phyloP scores from a whole-genome alignment of 2,888 invertebrate species.

The Nycteola revayana region DNA sequence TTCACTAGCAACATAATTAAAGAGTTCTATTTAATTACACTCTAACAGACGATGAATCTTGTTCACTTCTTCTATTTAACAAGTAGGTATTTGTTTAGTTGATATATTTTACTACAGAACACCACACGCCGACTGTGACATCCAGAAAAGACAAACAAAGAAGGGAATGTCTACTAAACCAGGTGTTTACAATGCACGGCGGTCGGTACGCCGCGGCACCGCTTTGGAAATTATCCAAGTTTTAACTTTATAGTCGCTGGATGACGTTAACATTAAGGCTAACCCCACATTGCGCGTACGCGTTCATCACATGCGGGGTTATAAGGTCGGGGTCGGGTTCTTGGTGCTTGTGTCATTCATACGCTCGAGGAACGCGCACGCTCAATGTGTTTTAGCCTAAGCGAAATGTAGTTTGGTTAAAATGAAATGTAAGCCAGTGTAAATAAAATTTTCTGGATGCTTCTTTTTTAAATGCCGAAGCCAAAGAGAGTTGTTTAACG shows the following conservation, averaged over 20 bases:
- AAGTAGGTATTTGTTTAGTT: constrained; percentile 11
- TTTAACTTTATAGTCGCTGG: constrained; percentile 36
- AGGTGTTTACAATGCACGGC: constrained; percentile 53
- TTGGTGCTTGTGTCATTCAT: too few relatives aligned
- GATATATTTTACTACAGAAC: constrained; percentile 10
- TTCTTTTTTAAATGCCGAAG: too few relatives aligned
- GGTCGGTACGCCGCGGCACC: constrained; percentile 43
- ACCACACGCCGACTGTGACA: constrained; percentile 25
- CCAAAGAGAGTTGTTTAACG: too few relatives aligned
- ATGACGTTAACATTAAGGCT: constrained; percentile 30
- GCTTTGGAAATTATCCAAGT: constrained; percentile 53
- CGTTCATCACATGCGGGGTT: too few relatives aligned
- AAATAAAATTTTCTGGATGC: constrained; percentile 34
- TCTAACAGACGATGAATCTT: neutral
- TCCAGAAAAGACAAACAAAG: constrained; percentile 44
- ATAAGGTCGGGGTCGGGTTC: too few relatives aligned
- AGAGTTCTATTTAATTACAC: neutral
- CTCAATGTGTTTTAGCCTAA: too few relatives aligned
- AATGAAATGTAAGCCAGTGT: constrained; percentile 33
- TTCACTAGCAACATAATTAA: too few relatives aligned
- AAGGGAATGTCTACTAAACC: constrained; percentile 42
- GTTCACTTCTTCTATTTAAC: neutral
- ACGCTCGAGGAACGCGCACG: too few relatives aligned
- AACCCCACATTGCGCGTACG: too few relatives aligned
- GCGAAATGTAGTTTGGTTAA: constrained; percentile 33